Base-by-base conservation (phyloP, 2,797 vertebrate genomes). In the Diplodus sargus region DNA sequence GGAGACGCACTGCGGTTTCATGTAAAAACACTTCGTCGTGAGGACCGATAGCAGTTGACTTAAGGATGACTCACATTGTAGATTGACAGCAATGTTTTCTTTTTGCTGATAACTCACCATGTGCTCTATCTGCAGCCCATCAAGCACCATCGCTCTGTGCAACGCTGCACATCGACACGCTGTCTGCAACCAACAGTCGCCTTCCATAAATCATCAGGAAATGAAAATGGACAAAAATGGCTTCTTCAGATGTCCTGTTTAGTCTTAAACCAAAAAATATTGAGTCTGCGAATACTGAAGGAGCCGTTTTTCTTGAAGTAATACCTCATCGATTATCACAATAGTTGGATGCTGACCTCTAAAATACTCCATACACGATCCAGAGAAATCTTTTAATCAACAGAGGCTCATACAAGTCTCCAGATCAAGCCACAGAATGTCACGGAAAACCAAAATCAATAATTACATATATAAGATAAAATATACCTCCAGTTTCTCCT, bases 11-110 rank as follows among this genome's bases (percentile, higher is more conserved):
- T 34, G 34, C 9, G 34, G 34, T 34, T 34, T 34, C 34, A 34
- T 34, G 9, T 9, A 34, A 34, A 34, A 34, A 34, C 34, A 34
- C 8, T 8, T 34, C 34, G 9, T 34, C 7, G 34, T 9, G 20
- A 30, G 11, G 25, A 69, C 15, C 17, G 22, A 81, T n/a, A 18
- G 25, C 20, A 51, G 14, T 22, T 25, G 25, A 69, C 57, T 66
- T 64, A 73, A 63, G 72, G 20, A 49, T 71, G 56, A 79, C 17
- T 71, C 45, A 25, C 8, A 12, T 60, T 71, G 8, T 14, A 28
- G 16, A 25, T n/a, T 72, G 53, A 60, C 52, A 39, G 28, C 18
- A 18, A 5, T 60, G 45, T 66, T 70, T 59, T 66, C 4, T 28
- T 28, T 28, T 28, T 54, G 4, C 52, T 43, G 39, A 49, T 56